Evolutionary conservation across 2,797 vertebrate species (phyloP), one percentile per base, ranked within the genome.

Genomic region (Paedocypris micromegethes): DNA sequence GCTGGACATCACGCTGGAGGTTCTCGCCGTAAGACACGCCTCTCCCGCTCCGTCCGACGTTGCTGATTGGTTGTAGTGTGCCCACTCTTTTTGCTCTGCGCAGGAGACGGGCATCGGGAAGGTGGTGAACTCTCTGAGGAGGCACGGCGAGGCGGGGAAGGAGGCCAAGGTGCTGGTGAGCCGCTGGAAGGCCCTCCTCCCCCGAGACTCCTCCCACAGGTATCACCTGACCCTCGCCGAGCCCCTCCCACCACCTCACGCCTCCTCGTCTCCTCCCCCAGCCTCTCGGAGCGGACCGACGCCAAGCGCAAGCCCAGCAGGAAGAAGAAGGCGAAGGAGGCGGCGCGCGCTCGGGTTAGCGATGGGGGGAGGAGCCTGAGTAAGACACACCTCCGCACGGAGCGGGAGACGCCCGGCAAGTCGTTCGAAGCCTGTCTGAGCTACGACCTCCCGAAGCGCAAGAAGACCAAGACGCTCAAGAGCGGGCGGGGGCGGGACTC

Each of bases 21-120:
- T 94, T 83, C 88, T 96, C 70, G 77, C 83, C 77, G 93, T 96
- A 85, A 93, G 93, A 83, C 8, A 49, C 1, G 47, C 41, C n/a
- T n/a, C 45, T 9, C 0, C 23, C 23, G 23, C 23, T 23, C 23
- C 23, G 23, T 23, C 23, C 23, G 23, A 23, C 23, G 23, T 23
- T 23, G 5, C 43, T 44, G 1, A 43, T 45, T 44, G 6, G 6
- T 4, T 23, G 41, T 58, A 0, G 2, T 1, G 6, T 2, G 8
- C 5, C 4, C 5, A 54, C 5, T 59, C 8, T 47, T 39, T 9
- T 5, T 48, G 3, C 51, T 44, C n/a, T 23, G 5, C 66, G 54
- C 73, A 94, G 92, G 92, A 92, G 86, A 95, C 90, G 48, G 90
- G 90, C 76, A 92, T 93, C 70, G 91, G 90, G 9, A 93, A 92